phyloP scores from a whole-genome alignment of 2,888 invertebrate genomes.

The Acheta domesticus region DNA sequence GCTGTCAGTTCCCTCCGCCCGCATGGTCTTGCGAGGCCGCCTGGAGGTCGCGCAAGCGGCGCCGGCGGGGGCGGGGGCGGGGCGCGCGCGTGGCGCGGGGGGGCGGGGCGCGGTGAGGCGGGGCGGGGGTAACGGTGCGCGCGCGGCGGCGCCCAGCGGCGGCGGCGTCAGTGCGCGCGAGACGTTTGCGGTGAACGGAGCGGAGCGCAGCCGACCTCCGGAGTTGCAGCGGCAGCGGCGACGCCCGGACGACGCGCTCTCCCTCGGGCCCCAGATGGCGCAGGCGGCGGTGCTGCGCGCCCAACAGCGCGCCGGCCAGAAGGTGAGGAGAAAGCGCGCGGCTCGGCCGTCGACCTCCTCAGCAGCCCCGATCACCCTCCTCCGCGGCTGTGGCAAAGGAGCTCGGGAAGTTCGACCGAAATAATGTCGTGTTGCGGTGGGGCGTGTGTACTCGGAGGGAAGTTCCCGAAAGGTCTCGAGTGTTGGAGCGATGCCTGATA shows the following conservation, averaged over 20 bases:
- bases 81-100: background rate
- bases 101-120: background rate
- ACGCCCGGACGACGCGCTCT: conserved; percentile 31
- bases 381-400: background rate
- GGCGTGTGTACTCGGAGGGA: no score
- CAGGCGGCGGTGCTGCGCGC: conserved; percentile 44
- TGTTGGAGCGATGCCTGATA: no score
- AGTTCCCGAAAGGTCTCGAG: no score
- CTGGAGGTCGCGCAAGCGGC: background rate
- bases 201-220: background rate
- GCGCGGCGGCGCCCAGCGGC: background rate
- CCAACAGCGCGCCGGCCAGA: conserved; percentile 43
- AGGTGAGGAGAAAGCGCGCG: conserved; percentile 39
- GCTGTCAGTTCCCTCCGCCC: no score
- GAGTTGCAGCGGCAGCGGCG: background rate
- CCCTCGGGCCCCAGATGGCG: conserved; percentile 39
- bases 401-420: background rate
- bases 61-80: background rate
- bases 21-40: background rate
- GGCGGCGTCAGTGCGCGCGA: conserved; percentile 12
- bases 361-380: background rate
- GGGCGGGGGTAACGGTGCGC: background rate
- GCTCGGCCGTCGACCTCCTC: background rate
- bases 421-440: background rate
- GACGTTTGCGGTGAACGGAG: background rate